These are phyloP conservation scores for Gallinago nigripennis DNA, from an alignment of 2,797 vertebrate species.

Conservation along the genomic window DNA sequence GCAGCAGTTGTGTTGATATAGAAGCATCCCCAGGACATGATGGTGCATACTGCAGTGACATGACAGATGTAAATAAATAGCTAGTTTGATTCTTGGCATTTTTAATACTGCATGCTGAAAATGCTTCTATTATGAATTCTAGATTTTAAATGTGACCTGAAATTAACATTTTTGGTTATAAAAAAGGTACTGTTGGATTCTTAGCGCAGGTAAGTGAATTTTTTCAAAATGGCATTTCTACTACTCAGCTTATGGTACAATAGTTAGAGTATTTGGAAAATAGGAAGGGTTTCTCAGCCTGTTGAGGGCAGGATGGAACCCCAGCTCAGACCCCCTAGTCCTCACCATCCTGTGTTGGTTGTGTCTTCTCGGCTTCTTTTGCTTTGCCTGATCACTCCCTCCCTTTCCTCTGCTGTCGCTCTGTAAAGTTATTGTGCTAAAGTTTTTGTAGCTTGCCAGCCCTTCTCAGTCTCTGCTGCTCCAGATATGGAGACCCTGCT, in stretches of 20 bases:
- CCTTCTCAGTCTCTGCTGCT: not conserved
- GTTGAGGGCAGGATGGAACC: not conserved
- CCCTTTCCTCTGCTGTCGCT: not conserved
- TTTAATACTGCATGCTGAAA: not conserved
- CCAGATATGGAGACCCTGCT: not conserved
- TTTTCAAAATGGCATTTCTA: not conserved
- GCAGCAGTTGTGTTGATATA: not conserved
- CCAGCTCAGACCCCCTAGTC: not conserved
- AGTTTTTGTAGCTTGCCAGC: not conserved
- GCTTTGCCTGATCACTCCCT: not conserved
- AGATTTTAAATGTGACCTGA: not conserved
- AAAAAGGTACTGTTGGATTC: not conserved
- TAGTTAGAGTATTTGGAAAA: not conserved
- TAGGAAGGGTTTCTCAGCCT: not conserved
- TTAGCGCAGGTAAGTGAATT: not conserved
- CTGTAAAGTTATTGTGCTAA: not conserved
- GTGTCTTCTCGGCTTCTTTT: not conserved
- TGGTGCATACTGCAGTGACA: not conserved
- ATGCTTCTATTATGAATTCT: not conserved
- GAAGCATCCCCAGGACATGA: not conserved
- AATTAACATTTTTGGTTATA: not conserved
- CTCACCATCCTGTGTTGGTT: not conserved
- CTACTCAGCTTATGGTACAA: not conserved
- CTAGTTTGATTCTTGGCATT: not conserved
- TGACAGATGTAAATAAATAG: slow-evolving; percentile 9